Evolutionary conservation across 2,113 vertebrate genomes (phyloP), one percentile per base, ranked within the genome.

Genomic region (Nycticebus coucang): DNA sequence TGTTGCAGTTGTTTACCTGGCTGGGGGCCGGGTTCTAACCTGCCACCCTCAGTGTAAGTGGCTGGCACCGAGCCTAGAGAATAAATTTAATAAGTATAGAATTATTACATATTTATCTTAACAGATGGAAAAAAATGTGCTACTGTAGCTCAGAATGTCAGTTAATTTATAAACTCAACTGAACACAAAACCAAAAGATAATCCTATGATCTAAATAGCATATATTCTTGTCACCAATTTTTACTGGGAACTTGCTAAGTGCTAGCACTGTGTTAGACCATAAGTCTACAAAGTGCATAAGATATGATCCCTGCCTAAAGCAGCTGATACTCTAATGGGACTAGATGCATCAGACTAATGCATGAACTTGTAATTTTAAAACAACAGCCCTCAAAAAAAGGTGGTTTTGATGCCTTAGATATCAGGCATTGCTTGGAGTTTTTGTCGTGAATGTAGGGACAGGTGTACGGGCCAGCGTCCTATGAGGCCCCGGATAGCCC

Each of bases 131-230:
- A 41, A 3, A 85, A 96, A 30, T 79, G 14, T 82, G 18, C 24
- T 92, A 62, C 24, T 30, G 17, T 14, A 93, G 15, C 24, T 93
- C 13, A 79, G 69, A 86, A 75, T 85, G 41, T 79, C 78, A 12
- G 17, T 87, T 93, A 93, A 72, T 95, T 93, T 41, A 91, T n/a
- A 82, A 84, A 68, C 4, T 35, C 75, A 41, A 62, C 9, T 85
- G 89, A 91, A 62, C 19, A 64, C 30, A 35, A 72, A 74, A 53
- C 60, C 22, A 81, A 87, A 89, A 45, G 62, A 92, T 57, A 92
- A 89, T 75, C 4, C 10, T 28, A 74, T 91, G 62, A 41, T 24
- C 2, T 68, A 71, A 92, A 60, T 60, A 21, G 4, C 35, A 50
- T 21, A 26, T 59, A 74, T 68, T 90, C 33, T 92, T 79, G 2